Conservation (phyloP, 2,797 vertebrate genomes). For the Prionace glauca region DNA sequence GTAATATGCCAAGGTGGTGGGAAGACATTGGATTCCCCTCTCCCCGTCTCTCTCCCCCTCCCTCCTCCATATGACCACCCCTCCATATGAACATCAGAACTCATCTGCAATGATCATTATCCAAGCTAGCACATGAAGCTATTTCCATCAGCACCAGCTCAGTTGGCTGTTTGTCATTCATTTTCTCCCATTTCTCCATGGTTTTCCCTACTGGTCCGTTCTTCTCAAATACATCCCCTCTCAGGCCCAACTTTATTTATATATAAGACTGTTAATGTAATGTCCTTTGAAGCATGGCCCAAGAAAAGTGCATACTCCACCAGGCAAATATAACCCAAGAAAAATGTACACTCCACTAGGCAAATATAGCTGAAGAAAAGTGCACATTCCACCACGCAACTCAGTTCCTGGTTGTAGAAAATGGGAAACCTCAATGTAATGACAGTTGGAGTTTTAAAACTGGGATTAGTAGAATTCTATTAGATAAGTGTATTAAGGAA, state of each 20-base stretch:
- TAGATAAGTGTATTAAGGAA: neutral
- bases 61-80: too few relatives aligned
- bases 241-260: neutral
- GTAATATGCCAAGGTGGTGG: too few relatives aligned
- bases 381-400: neutral
- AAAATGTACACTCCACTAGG: too few relatives aligned
- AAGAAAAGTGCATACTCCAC: neutral
- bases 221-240: neutral
- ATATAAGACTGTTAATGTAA: neutral
- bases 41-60: too few relatives aligned
- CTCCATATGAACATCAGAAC: too few relatives aligned
- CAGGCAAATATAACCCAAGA: neutral
- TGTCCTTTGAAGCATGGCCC: neutral
- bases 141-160: too few relatives aligned
- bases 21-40: too few relatives aligned
- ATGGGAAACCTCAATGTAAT: neutral
- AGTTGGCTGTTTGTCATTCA: too few relatives aligned
- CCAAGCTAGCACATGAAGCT: too few relatives aligned
- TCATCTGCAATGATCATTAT: too few relatives aligned
- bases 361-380: neutral
- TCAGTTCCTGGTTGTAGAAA: neutral
- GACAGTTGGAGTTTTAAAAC: neutral
- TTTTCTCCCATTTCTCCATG: neutral
- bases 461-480: neutral
- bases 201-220: neutral